Evolutionary conservation across 2,113 vertebrate species (phyloP).

Genomic region (Grammomys surdaster): DNA sequence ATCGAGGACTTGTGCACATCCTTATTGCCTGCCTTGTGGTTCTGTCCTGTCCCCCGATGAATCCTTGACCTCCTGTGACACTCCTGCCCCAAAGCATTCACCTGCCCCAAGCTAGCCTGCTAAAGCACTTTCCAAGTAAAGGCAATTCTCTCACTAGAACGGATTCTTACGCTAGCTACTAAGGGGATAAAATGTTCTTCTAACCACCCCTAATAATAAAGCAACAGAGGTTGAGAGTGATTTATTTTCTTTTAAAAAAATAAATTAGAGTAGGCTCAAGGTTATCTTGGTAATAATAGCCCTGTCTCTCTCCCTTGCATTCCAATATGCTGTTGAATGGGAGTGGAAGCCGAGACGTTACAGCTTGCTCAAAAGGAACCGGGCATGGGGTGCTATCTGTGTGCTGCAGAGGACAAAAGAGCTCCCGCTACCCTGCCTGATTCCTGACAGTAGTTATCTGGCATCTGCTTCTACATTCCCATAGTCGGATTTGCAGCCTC

Average conservation of each 20-base stretch:
- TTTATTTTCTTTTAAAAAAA: conserved; percentile 82
- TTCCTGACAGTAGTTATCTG: conserved; percentile 71
- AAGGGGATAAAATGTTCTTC: conserved; percentile 73
- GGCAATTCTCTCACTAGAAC: conserved; percentile 56
- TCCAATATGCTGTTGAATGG: conserved; percentile 78
- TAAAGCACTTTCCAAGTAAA: conserved; percentile 66
- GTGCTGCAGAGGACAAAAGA: conserved; percentile 66
- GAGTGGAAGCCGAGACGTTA: conserved; percentile 67
- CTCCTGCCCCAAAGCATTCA: conserved; percentile 12
- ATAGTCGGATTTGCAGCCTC: conserved; percentile 39
- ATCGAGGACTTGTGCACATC: background rate
- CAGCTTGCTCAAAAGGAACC: conserved; percentile 60
- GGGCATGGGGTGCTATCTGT: conserved; percentile 64
- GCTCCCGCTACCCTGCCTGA: conserved; percentile 40
- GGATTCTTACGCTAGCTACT: conserved; percentile 64
- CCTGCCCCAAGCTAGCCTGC: background rate
- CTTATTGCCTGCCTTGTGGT: background rate
- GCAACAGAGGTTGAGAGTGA: conserved; percentile 79
- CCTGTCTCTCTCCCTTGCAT: conserved; percentile 74
- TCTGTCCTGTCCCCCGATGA: conserved; percentile 37
- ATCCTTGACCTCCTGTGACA: conserved; percentile 52
- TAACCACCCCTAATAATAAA: conserved; percentile 65
- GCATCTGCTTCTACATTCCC: conserved; percentile 39
- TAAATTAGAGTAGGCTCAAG: conserved; percentile 81
- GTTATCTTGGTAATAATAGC: conserved; percentile 81